Evolutionary conservation across 2,113 vertebrate species (phyloP), one percentile per base, ranked within the genome.

Genomic region (Pontoporia blainvillei): DNA sequence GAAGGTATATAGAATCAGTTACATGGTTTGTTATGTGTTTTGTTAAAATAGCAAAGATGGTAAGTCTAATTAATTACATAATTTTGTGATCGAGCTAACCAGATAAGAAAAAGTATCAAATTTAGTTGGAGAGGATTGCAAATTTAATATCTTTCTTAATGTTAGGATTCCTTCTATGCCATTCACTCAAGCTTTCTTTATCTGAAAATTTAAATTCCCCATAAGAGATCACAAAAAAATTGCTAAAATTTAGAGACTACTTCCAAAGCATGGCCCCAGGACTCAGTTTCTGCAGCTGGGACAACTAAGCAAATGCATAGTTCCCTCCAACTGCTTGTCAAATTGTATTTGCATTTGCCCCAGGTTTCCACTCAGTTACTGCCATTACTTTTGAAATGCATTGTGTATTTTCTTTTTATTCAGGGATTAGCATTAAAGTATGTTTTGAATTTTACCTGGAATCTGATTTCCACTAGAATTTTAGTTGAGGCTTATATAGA

Each of bases 381-480:
- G 10, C 31, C 13, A 46, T 82, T 96, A 41, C 31, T 90, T 96
- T 86, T 97, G 76, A 52, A 98, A 92, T 94, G 8, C 83, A 66
- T 84, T 97, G 64, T 72, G 2, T 96, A 54, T 95, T 97, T 89
- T 81, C 25, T 97, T 97, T 94, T 67, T 95, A 41, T 54, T 97
- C 31, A 46, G 67, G 72, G 9, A 75, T 92, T 96, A 67, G 59
- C 92, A 21, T 94, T 93, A 94, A 97, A 89, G 27, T 88, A 84
- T 97, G 79, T 94, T 97, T 84, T 91, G n/a, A 97, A 49, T 96
- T 97, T 91, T 72, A 61, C 97, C 79, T 91, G 57, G 31, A 78
- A 96, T 94, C 39, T 79, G 1, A 86, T 98, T 97, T 96, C 72
- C 61, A 15, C 34, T 96, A 87, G 49, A 76, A 93, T 98, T 86